Percentiles rank a stretch among this genome's conserved stretches.
These are phyloP conservation scores for Rhaphigaster nebulosa DNA, from an alignment of 2,888 invertebrate species.

Conservation along the genomic window DNA sequence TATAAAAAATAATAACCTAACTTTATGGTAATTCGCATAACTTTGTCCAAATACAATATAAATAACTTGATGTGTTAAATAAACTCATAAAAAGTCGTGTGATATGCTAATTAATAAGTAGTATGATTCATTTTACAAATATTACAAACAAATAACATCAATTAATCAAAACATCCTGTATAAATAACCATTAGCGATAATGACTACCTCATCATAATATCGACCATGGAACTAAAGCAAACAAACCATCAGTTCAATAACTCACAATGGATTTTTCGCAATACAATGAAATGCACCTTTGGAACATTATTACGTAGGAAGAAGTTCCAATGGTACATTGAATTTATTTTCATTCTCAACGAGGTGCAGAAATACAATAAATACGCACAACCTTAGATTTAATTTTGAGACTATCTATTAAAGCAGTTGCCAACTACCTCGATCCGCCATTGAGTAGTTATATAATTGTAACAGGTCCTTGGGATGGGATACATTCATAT, in stretches of 20 bases:
- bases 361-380: not conserved
- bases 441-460: not conserved
- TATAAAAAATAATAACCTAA: too few relatives aligned
- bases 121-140: not conserved
- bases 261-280: not conserved
- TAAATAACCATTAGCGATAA: not conserved
- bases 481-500: constrained; percentile 2
- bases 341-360: not conserved
- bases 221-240: not conserved
- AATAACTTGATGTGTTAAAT: too few relatives aligned
- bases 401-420: not conserved
- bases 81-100: too few relatives aligned
- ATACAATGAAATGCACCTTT: not conserved
- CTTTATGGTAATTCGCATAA: too few relatives aligned
- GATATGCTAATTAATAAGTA: too few relatives aligned
- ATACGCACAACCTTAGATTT: not conserved
- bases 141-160: not conserved
- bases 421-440: not conserved
- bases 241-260: not conserved
- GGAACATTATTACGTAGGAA: not conserved
- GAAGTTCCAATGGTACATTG: not conserved
- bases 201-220: not conserved
- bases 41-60: too few relatives aligned
- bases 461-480: not conserved
- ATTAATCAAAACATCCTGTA: not conserved